A percentile compares a stretch with the other conserved stretches of the same genome.
Conservation (phyloP, 2,797 vertebrate species). For the Pteronotus mesoamericanus region DNA sequence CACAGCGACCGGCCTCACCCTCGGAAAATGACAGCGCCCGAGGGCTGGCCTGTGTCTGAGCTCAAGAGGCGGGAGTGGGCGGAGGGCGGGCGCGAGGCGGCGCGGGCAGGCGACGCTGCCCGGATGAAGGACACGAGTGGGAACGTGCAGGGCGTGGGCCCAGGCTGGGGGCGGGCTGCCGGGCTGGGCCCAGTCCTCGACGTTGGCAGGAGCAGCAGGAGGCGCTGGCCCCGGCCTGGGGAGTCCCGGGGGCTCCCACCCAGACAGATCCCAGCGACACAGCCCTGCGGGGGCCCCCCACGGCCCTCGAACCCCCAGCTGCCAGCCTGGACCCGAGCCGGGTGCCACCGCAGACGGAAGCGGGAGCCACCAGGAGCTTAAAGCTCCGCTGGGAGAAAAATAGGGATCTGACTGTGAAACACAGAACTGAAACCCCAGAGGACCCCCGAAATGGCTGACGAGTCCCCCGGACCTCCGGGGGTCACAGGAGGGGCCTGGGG, state of each 20-base stretch:
- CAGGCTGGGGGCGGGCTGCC: neutral
- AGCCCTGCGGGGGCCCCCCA: neutral
- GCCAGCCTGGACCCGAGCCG: neutral
- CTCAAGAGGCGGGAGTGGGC: fast-evolving
- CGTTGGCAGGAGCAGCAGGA: no score
- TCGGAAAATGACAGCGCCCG: neutral
- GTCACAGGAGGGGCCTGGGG: no score
- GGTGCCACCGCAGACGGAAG: fast-evolving
- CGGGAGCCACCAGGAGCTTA: neutral
- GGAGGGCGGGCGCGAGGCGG: fast-evolving
- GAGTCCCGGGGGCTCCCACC: neutral
- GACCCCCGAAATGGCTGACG: fast-evolving
- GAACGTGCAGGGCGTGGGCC: neutral
- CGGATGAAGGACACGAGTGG: neutral
- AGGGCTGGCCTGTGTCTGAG: no score
- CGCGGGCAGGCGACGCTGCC: neutral
- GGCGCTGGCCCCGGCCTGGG: neutral
- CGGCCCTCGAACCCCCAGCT: neutral
- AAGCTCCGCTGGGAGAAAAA: neutral
- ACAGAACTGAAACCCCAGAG: neutral
- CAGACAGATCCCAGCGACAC: neutral
- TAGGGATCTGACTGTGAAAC: no score
- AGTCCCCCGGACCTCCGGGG: neutral
- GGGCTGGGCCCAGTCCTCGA: fast-evolving
- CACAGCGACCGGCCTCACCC: fast-evolving